These are phyloP conservation scores for Pomacea maculata DNA, from an alignment of 1,140 invertebrate genomes.

Conservation along the genomic window DNA sequence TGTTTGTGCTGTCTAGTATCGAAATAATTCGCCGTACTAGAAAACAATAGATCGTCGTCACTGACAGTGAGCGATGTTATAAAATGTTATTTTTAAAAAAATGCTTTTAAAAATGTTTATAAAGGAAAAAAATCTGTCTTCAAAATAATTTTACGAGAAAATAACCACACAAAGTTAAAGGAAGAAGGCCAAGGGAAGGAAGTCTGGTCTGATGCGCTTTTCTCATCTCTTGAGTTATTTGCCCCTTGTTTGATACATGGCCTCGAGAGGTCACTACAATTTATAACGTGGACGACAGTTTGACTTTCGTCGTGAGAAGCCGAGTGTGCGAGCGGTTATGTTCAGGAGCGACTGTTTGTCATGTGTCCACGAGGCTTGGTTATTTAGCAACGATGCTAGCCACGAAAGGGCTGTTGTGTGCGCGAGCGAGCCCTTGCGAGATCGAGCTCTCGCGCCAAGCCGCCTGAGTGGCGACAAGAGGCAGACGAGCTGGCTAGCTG, in stretches of 20 bases:
- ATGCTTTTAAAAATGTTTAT: not conserved
- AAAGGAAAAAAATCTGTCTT: not conserved
- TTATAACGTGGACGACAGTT: not conserved
- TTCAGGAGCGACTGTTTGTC: not conserved
- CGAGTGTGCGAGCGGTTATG: not conserved
- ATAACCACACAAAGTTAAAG: too few species aligned
- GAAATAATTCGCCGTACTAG: not conserved
- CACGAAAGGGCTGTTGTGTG: constrained; percentile 1
- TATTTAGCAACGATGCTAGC: not conserved
- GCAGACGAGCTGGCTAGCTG: constrained; percentile 17
- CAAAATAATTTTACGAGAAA: too few species aligned
- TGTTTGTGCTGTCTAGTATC: too few species aligned
- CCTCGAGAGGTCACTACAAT: constrained; percentile 12
- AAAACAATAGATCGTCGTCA: not conserved
- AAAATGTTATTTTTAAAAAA: not conserved
- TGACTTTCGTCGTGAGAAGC: not conserved
- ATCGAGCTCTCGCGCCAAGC: constrained; percentile 15
- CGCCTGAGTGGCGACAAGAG: constrained; percentile 20
- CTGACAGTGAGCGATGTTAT: not conserved
- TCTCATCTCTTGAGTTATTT: constrained; percentile 1
- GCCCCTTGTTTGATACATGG: not conserved
- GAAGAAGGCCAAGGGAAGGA: too few species aligned
- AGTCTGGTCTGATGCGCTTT: too few species aligned
- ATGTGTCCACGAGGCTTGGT: not conserved
- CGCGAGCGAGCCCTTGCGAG: not conserved